A percentile compares a stretch with the other conserved stretches of the same genome.
These are phyloP conservation scores for Melanotaenia nigrans DNA, from an alignment of 2,797 vertebrate species.

Conservation along the genomic window DNA sequence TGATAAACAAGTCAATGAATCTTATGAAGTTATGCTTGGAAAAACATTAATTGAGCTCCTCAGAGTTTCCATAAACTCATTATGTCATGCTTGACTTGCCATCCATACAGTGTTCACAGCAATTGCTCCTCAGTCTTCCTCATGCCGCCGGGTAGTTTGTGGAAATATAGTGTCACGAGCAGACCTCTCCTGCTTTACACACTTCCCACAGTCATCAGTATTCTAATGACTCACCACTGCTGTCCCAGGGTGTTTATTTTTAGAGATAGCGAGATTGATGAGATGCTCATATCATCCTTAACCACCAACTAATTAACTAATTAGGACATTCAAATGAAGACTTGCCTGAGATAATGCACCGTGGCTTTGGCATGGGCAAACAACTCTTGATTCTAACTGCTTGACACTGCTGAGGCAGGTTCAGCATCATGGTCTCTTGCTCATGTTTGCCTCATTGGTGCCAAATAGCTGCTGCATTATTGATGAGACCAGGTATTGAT, in stretches of 20 bases:
- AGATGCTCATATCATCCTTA: slow-evolving; percentile 86
- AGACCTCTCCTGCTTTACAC: slow-evolving; percentile 72
- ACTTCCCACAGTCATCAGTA: slow-evolving; percentile 83
- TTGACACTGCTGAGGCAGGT: slow-evolving; percentile 58
- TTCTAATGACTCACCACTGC: slow-evolving; percentile 83
- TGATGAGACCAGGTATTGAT: slow-evolving; percentile 61
- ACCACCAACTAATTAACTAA: slow-evolving; percentile 89
- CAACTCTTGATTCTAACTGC: slow-evolving; percentile 70
- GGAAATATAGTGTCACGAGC: slow-evolving; percentile 73
- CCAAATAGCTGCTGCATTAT: slow-evolving; percentile 51
- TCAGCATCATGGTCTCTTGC: slow-evolving; percentile 45
- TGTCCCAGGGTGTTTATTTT: slow-evolving; percentile 83
- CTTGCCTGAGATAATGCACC: slow-evolving; percentile 81
- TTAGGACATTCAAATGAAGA: slow-evolving; percentile 87
- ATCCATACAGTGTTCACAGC: slow-evolving; percentile 68
- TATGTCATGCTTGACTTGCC: slow-evolving; percentile 74
- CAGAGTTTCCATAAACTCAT: slow-evolving; percentile 75
- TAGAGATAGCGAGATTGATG: slow-evolving; percentile 86
- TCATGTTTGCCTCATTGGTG: slow-evolving; percentile 49
- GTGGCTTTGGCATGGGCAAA: slow-evolving; percentile 76
- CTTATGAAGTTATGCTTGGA: slow-evolving; percentile 64
- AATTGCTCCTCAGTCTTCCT: slow-evolving; percentile 66
- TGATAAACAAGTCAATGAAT: slow-evolving; percentile 72
- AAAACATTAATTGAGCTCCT: slow-evolving; percentile 70
- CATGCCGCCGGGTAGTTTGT: slow-evolving; percentile 56